phyloP scores from a whole-genome alignment of 2,797 vertebrate genomes.

The Labroides dimidiatus region DNA sequence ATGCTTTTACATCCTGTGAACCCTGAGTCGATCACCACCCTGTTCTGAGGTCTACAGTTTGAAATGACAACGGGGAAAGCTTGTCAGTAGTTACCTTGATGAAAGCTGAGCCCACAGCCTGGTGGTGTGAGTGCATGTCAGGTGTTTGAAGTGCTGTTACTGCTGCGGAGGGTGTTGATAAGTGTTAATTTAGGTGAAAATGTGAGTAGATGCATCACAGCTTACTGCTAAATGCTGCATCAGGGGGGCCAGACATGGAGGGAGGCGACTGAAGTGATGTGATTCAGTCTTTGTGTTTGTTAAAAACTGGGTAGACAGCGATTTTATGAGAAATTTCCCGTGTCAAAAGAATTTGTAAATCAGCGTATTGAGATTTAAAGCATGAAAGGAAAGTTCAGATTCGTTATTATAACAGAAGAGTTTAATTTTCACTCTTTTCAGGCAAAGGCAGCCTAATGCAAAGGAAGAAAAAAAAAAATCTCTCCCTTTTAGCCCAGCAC shows the following conservation, averaged over 20 bases:
- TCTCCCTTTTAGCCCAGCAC: conserved; percentile 26
- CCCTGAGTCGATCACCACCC: neutral
- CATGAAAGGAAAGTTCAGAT: conserved; percentile 12
- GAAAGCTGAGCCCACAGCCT: neutral
- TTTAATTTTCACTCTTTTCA: conserved; percentile 3
- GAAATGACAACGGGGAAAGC: neutral
- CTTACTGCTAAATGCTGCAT: neutral
- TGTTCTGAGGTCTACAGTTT: neutral
- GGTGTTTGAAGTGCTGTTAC: neutral
- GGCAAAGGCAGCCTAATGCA: conserved; percentile 15
- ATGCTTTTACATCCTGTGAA: neutral
- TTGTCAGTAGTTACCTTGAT: neutral
- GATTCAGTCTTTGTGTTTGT: neutral
- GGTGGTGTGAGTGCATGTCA: neutral
- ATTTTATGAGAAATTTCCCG: neutral
- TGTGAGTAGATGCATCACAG: neutral
- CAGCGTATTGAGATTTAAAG: neutral
- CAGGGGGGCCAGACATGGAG: neutral
- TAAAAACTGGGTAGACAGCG: neutral
- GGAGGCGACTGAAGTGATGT: neutral
- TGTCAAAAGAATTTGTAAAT: too few relatives aligned
- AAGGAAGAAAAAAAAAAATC: conserved; percentile 11
- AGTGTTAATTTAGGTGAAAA: conserved; percentile 15
- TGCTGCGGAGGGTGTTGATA: conserved; percentile 10
- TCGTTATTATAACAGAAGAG: neutral